Base-by-base conservation (phyloP, 2,888 invertebrate species). In the Spicauda simplicius region DNA sequence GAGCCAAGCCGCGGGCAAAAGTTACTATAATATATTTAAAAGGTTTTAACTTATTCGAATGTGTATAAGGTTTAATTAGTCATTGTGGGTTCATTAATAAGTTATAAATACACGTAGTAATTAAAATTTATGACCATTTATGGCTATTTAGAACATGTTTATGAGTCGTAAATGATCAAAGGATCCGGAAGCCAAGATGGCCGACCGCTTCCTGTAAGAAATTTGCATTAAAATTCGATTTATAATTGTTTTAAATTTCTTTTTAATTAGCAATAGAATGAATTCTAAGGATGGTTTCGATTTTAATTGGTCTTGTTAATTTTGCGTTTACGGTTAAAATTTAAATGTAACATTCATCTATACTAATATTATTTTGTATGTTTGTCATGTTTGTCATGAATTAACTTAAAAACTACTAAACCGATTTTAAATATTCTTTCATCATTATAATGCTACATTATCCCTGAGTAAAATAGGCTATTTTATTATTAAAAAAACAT, bases 41-140 rank as follows among this genome's bases (percentile, higher is more conserved):
- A 14, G 4, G 59, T 60, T 62, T 65, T 64, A n/a, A 58, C 63
- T 56, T 67, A 70, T 69, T 14, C 0, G 2, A 55, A 50, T 16
- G 19, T 1, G 3, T 12, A 18, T 64, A 71, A 61, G 58, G 70
- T 68, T 53, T 52, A 50, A 25, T 48, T 25, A 19, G 2, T 25
- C 3, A 25, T 7, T 37, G 37, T 59, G 18, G 14, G 11, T 61
- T 16, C 8, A 59, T 65, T 53, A 65, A 25, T 53, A 50, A 58
- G 54, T 54, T 59, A 65, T 59, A 65, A 64, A 65, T 65, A 59
- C 53, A 53, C 20, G 52, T 62, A 66, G 71, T 72, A 73, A 75
- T 75, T 75, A 75, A 73, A 72, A 72, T 73, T 71, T 71, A 74
- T 70, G 72, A 59, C 68, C 70, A 71, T 72, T 73, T 70, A 74